phyloP scores from a whole-genome alignment of 2,113 vertebrate species.

The Microtus pennsylvanicus region DNA sequence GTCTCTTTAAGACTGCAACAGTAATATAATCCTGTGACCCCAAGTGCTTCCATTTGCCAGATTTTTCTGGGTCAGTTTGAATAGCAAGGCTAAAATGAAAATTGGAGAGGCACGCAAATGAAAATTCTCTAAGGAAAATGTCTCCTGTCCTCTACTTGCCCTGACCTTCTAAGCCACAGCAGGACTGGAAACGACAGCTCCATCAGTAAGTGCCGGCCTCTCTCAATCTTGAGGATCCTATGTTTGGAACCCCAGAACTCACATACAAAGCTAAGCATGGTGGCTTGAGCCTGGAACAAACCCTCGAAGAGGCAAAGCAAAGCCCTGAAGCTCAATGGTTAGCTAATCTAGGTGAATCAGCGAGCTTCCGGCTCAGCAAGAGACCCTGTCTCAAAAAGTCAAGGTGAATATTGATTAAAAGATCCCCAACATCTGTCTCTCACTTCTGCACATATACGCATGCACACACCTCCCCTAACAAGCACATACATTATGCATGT shows the following conservation, averaged over 20 bases:
- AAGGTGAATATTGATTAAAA: not conserved
- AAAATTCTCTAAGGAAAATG: constrained; percentile 30
- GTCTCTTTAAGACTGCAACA: not conserved
- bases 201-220: not conserved
- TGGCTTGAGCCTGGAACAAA: not conserved
- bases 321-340: not conserved
- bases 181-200: not conserved
- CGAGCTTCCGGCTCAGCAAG: not conserved
- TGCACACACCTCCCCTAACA: not conserved
- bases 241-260: not conserved
- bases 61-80: not conserved
- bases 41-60: not conserved
- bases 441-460: not conserved
- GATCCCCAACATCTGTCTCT: not conserved
- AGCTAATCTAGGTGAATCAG: not conserved
- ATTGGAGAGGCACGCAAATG: not conserved
- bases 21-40: not conserved
- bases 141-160: not conserved
- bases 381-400: not conserved
- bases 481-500: not conserved
- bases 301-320: not conserved
- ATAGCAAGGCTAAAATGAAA: not conserved
- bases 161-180: not conserved
- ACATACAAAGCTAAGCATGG: not conserved
- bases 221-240: not conserved